Percentiles rank a stretch among this genome's conserved stretches.
phyloP scores from a whole-genome alignment of 23 tunicate genomes.

The Botrylloides violaceus region DNA sequence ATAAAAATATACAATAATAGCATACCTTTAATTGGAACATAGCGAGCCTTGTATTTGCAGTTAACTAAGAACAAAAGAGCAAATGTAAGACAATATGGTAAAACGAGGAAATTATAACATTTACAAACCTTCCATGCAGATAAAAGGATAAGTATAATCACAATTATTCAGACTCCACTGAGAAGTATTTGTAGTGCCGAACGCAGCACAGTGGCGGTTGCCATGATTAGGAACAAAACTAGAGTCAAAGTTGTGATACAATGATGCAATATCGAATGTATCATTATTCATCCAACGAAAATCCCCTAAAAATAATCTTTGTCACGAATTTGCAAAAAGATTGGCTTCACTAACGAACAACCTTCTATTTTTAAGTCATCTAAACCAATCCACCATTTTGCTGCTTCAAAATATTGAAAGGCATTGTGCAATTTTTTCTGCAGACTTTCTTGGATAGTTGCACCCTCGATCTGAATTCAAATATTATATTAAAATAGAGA shows the following conservation, averaged over 20 bases:
- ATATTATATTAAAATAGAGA: no score
- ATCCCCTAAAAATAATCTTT: background rate
- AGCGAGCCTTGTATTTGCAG: background rate
- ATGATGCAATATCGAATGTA: background rate
- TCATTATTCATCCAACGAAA: background rate
- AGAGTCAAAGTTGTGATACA: constrained; percentile 3
- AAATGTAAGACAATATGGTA: background rate
- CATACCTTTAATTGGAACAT: background rate
- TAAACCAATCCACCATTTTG: constrained; percentile 24
- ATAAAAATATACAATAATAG: no score
- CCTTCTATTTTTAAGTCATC: constrained; percentile 21
- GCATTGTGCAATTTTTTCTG: constrained; percentile 14
- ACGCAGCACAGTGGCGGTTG: constrained; percentile 9
- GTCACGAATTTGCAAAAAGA: background rate
- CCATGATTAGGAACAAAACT: background rate
- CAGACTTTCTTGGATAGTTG: constrained; percentile 6
- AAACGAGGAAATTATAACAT: background rate
- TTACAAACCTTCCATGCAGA: constrained; percentile 24
- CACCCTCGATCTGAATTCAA: background rate
- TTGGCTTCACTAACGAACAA: background rate
- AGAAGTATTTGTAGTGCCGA: constrained; percentile 1
- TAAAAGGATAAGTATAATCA: constrained; percentile 1
- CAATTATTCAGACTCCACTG: constrained; percentile 11
- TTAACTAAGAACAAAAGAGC: background rate
- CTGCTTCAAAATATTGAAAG: background rate